Evolutionary conservation across 2,113 vertebrate genomes (phyloP).

Genomic region (Ictalurus punctatus): DNA sequence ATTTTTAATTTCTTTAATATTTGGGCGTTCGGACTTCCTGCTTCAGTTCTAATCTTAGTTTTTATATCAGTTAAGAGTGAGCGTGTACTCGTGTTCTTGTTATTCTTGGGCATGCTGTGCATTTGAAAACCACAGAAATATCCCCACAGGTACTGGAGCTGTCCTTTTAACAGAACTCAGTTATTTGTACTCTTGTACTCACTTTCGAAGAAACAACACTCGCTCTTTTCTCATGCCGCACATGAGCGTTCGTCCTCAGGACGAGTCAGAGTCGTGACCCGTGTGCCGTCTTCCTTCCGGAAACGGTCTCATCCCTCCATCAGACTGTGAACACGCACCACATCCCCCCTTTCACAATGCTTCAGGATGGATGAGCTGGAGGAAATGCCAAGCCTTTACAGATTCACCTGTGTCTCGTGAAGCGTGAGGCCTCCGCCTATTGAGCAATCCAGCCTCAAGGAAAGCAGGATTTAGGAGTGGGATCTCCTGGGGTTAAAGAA

Average conservation of each 20-base stretch:
- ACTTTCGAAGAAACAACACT: neutral
- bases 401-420: slow-evolving; percentile 61
- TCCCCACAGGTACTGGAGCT: neutral
- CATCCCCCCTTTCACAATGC: slow-evolving; percentile 55
- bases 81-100: neutral
- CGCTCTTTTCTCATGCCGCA: neutral
- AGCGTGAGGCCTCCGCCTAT: slow-evolving; percentile 37
- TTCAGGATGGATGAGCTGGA: slow-evolving; percentile 60
- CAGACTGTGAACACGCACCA: slow-evolving; percentile 61
- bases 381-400: slow-evolving; percentile 41
- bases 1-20: neutral
- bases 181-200: neutral
- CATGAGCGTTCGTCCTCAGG: slow-evolving; percentile 1
- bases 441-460: slow-evolving; percentile 41
- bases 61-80: neutral
- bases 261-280: slow-evolving; percentile 15
- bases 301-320: slow-evolving; percentile 50
- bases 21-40: neutral
- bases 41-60: neutral
- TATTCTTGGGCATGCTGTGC: neutral
- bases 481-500: slow-evolving; percentile 26
- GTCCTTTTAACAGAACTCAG: no score
- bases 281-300: slow-evolving; percentile 3
- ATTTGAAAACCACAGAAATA: neutral
- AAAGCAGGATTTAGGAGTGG: slow-evolving; percentile 8